Conservation (phyloP, 2,888 invertebrate genomes). For the Metopia argyrocephala region DNA sequence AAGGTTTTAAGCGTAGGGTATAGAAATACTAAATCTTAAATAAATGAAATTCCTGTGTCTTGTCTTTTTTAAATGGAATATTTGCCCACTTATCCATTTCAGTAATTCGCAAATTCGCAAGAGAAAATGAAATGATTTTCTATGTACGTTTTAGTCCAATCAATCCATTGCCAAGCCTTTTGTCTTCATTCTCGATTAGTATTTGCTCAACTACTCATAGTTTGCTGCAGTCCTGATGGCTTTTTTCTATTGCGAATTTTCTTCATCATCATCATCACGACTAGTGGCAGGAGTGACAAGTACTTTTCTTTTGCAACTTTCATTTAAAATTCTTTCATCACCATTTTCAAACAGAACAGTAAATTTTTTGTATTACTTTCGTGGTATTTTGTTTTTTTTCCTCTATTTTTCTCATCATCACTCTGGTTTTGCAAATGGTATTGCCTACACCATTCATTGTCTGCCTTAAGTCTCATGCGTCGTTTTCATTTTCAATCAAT, state of each 20-base stretch:
- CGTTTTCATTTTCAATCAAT: constrained; percentile 69
- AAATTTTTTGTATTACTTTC: constrained; percentile 37
- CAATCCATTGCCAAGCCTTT: background rate
- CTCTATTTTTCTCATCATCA: constrained; percentile 27
- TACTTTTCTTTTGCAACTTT: constrained; percentile 65
- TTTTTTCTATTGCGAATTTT: background rate
- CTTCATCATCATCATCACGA: background rate
- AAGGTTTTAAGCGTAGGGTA: no score
- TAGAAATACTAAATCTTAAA: constrained; percentile 16
- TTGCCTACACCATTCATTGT: background rate
- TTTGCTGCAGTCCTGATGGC: background rate
- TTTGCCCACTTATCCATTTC: constrained; percentile 32
- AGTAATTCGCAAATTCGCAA: constrained; percentile 47
- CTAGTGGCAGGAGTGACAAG: constrained; percentile 67
- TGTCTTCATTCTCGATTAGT: background rate
- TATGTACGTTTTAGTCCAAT: constrained; percentile 18
- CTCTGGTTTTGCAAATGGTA: constrained; percentile 22
- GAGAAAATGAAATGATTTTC: constrained; percentile 42
- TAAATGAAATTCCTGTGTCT: constrained; percentile 47
- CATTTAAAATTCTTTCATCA: constrained; percentile 63
- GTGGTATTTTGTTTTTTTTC: constrained; percentile 8
- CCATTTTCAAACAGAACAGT: constrained; percentile 27
- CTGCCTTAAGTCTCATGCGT: constrained; percentile 64
- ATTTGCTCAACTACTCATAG: constrained; percentile 15
- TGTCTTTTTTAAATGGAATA: background rate